These are phyloP conservation scores for Eriosoma lanigerum DNA, from an alignment of 1,140 invertebrate species.

Conservation along the genomic window DNA sequence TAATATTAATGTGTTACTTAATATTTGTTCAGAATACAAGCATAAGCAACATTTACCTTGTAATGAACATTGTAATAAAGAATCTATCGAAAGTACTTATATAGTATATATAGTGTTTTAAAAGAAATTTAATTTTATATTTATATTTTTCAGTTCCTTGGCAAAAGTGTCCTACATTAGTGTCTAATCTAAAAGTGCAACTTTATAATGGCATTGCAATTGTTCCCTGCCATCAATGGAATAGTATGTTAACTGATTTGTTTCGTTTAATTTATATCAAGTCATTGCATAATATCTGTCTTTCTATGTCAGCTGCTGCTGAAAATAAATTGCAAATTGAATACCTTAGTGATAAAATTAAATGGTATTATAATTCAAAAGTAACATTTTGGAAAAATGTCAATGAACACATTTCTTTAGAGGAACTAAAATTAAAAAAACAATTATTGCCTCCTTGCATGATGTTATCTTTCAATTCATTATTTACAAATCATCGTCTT, in stretches of 20 bases:
- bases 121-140: conserved; percentile 8
- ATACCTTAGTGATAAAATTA: conserved; percentile 26
- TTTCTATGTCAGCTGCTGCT: background rate
- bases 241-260: conserved; percentile 7
- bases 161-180: conserved; percentile 22
- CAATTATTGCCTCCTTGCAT: conserved; percentile 34
- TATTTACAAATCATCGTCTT: conserved; percentile 39
- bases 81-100: background rate
- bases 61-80: background rate
- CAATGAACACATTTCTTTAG: background rate
- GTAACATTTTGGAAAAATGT: conserved; percentile 20
- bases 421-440: conserved; percentile 23
- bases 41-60: conserved; percentile 30
- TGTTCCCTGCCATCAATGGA: conserved; percentile 32
- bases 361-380: conserved; percentile 17
- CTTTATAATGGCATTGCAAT: conserved; percentile 15
- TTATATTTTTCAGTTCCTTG: conserved; percentile 38
- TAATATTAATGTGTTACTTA: conserved; percentile 24
- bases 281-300: background rate
- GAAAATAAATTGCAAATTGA: conserved; percentile 2
- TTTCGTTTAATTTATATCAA: conserved; percentile 40
- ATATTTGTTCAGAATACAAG: conserved; percentile 11
- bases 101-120: too few relatives aligned
- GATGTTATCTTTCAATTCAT: conserved; percentile 31
- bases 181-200: background rate